Evolutionary conservation across 2,113 vertebrate species (phyloP), one percentile per base, ranked within the genome.

Genomic region (Oostethus manadensis): DNA sequence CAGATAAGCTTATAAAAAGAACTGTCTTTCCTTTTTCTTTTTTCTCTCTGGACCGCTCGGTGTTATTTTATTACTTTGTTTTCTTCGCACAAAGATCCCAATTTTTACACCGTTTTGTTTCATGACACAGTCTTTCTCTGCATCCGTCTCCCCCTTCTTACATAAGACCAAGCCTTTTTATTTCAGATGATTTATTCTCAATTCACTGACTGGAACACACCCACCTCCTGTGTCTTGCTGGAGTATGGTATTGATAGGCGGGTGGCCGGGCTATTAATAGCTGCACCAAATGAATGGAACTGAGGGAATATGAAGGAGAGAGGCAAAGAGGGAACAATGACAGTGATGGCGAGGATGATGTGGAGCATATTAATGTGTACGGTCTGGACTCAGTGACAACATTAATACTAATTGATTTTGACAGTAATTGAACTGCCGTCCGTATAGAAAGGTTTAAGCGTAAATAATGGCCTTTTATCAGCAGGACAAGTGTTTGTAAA

Each of bases 181-280:
- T 55, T 70, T 58, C 54, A 43, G 60, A 64, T 65, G 58, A 74
- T 80, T 82, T 73, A 68, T 82, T 70, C 56, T 78, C 68, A 73
- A 75, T 62, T 71, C 23, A 16, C 47, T 64, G 66, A 59, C 76
- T 78, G 62, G 15, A 44, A 60, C 66, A 64, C 78, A 59, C 83
- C 81, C 67, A 73, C 81, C 60, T 77, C 71, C 68, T 78, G 64
- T 67, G 76, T 71, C 71, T 81, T 79, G 64, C 60, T 38, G 62
- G 78, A 77, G 81, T 83, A 73, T 78, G 85, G 83, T 81, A 83
- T 81, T 79, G 85, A 87, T 81, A 74, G 83, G 78, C 58, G 55
- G 78, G 69, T 77, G 80, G 72, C 64, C 14, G n/a, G 21, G 68
- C 79, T 87, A 87, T 82, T 84, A 84, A 78, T 87, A 87, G 81